Percentiles rank a stretch among this genome's conserved stretches.
Conservation (phyloP, 2,797 vertebrate species). For the Helarctos malayanus region DNA sequence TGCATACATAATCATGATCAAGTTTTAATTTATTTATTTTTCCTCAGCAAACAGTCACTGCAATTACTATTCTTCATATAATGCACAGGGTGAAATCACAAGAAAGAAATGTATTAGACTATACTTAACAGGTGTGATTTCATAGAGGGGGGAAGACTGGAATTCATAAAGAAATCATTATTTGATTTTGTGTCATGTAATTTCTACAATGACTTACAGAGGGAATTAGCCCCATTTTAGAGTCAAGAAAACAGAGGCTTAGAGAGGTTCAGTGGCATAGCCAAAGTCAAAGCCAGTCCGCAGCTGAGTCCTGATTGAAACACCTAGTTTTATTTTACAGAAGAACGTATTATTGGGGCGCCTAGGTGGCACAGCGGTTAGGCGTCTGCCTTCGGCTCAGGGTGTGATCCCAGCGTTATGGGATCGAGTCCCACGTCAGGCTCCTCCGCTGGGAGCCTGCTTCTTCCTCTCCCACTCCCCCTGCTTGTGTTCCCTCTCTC, state of each 20-base stretch:
- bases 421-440: no score
- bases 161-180: background rate
- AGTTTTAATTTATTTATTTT: background rate
- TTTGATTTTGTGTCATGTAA: background rate
- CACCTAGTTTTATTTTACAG: background rate
- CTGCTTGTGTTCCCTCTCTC: no score
- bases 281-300: background rate
- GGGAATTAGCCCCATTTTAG: background rate
- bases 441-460: no score
- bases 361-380: no score
- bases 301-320: background rate
- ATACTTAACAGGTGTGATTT: background rate
- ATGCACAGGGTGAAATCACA: background rate
- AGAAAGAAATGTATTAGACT: slow-evolving; percentile 4
- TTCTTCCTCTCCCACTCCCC: no score
- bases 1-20: background rate
- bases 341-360: background rate
- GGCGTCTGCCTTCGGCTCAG: no score
- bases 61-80: background rate
- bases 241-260: background rate
- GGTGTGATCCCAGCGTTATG: no score
- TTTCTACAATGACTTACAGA: background rate
- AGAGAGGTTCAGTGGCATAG: background rate
- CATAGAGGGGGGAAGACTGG: background rate
- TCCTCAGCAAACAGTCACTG: background rate